Evolutionary conservation across 2,113 vertebrate genomes (phyloP).

Genomic region (Falcunculus frontatus): DNA sequence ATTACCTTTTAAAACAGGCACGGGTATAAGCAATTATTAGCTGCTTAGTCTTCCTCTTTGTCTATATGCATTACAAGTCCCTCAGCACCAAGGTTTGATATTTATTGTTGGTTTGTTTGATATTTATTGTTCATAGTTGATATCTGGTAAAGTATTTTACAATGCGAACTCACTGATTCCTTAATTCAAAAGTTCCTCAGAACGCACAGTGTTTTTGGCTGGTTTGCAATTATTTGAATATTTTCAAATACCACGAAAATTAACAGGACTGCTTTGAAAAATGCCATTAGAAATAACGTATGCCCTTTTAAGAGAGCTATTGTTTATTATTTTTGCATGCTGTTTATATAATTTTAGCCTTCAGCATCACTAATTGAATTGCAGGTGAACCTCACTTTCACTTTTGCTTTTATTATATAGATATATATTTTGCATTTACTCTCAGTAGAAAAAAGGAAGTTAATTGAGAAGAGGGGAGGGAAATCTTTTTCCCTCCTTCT

Average conservation of each 20-base stretch:
- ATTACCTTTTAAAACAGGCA: neutral
- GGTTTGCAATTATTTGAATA: conserved; percentile 19
- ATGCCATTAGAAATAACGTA: neutral
- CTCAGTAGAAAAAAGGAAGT: conserved; percentile 21
- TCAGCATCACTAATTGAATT: conserved; percentile 23
- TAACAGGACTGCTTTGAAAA: conserved; percentile 21
- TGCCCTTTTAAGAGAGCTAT: neutral
- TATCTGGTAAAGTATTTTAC: conserved; percentile 34
- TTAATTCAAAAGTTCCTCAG: conserved; percentile 32
- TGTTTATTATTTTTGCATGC: conserved; percentile 31
- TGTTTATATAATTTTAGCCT: conserved; percentile 51
- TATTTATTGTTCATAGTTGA: conserved; percentile 19
- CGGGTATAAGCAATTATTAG: neutral
- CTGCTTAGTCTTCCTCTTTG: neutral
- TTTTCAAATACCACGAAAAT: conserved; percentile 56
- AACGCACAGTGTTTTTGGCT: conserved; percentile 8
- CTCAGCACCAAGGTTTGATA: neutral
- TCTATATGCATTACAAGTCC: neutral
- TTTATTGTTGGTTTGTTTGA: neutral
- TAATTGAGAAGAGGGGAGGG: neutral
- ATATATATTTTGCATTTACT: neutral
- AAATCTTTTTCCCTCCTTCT: neutral
- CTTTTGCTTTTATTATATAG: neutral
- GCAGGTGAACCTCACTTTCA: conserved; percentile 15
- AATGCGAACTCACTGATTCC: conserved; percentile 12